Evolutionary conservation across 37 sponge, comb jelly and placozoan species (phyloP), one percentile per base, ranked within the genome.

Genomic region (Cliona cf. orientalis): DNA sequence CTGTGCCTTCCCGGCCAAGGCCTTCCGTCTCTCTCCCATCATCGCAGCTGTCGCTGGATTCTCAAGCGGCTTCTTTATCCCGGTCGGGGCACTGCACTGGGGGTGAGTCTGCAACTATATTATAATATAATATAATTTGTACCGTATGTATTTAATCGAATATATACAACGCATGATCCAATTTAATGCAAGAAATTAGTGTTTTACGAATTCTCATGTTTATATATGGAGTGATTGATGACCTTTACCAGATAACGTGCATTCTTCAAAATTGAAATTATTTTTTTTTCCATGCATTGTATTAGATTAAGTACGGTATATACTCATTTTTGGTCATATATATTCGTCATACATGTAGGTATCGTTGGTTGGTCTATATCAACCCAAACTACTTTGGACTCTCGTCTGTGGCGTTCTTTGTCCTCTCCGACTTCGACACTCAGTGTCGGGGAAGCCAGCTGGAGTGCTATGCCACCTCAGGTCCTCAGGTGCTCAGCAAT

Each of bases 331-430:
- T n/a, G n/a, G n/a, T n/a, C n/a, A n/a, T n/a, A n/a, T n/a, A n/a
- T n/a, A 31, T n/a, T n/a, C n/a, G n/a, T n/a, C n/a, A n/a, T n/a
- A n/a, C n/a, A n/a, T n/a, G 14, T 79, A 90, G 95, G 81, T 90
- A 80, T 38, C 66, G 81, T 11, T 92, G 91, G 88, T 53, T 96
- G 1, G 69, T 84, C 69, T 89, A 82, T 69, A 89, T 95, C 76
- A 95, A 95, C 76, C 96, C 96, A 26, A 95, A 95, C 78, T 95
- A 84, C 45, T 95, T 89, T 76, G 96, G 90, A 14, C 86, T 91
- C 38, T 95, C 96, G 2, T 69, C 90, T 7, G 68, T 70, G 32
- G 86, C 92, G 3, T 46, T 59, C 39, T 33, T 89, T 6, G 62
- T 92, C 21, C 65, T 95, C 36, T 43, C 38, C 37, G 66, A 86